These are phyloP conservation scores for Anser cygnoides DNA, from an alignment of 2,113 vertebrate species.

Conservation along the genomic window DNA sequence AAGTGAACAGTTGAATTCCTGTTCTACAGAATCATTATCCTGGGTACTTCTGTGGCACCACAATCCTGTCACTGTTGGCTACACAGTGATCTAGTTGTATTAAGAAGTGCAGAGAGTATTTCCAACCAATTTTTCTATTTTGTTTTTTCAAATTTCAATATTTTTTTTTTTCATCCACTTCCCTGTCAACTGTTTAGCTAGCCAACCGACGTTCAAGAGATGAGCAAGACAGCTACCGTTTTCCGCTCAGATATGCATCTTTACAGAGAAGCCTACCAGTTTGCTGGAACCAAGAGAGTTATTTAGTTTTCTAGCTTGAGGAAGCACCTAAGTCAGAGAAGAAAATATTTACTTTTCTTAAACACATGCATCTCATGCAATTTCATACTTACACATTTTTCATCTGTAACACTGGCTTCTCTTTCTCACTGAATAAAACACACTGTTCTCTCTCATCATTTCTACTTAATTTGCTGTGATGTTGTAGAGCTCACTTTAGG, in stretches of 20 bases:
- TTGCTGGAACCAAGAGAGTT: neutral
- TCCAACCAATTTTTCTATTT: neutral
- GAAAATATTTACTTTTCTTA: neutral
- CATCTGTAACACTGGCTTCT: neutral
- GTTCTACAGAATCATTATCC: neutral
- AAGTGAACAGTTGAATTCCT: neutral
- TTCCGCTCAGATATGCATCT: neutral
- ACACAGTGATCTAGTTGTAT: neutral
- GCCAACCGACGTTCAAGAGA: neutral
- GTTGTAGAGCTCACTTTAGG: neutral
- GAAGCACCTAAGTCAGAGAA: neutral
- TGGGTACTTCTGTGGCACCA: neutral
- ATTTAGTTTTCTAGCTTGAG: neutral
- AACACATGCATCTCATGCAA: accelerated
- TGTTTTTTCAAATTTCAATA: no score
- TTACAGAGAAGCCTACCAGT: neutral
- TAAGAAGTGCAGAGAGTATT: neutral
- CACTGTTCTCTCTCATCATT: neutral
- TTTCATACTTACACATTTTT: neutral
- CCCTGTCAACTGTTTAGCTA: neutral
- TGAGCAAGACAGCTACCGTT: neutral
- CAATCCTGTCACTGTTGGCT: neutral
- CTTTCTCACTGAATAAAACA: neutral
- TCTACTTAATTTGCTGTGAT: neutral
- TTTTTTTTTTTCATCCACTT: neutral